These are phyloP conservation scores for Desmophyllum pertusum DNA, from an alignment of 92 coral and sea anemone genomes.

Conservation along the genomic window DNA sequence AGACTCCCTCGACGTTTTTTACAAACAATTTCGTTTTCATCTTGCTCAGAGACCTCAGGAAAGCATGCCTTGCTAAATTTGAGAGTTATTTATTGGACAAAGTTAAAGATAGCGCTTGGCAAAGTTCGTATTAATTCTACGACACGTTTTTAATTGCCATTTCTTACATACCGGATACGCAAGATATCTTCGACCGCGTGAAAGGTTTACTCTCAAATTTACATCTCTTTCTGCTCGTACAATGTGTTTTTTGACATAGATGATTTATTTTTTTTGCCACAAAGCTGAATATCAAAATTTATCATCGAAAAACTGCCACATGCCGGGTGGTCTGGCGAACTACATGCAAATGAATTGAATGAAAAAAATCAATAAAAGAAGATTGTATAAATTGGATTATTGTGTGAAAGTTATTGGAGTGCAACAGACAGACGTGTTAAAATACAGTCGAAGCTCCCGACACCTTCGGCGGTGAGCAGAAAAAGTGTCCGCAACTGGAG, in stretches of 20 bases:
- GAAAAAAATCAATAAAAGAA: neutral
- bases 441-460: no score
- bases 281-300: neutral
- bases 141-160: neutral
- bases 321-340: neutral
- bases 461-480: no score
- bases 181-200: neutral
- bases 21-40: neutral
- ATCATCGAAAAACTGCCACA: no score
- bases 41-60: neutral
- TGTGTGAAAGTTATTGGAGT: neutral
- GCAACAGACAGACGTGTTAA: neutral
- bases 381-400: neutral
- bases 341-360: neutral
- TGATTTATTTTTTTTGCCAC: neutral
- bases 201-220: neutral
- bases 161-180: neutral
- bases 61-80: neutral
- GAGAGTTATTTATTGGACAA: neutral
- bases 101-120: neutral
- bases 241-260: no score
- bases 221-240: neutral
- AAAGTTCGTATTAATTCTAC: neutral
- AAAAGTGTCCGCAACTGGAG: no score
- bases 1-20: neutral